Base-by-base conservation (phyloP, 2,113 vertebrate species). In the Ptilonorhynchus violaceus region DNA sequence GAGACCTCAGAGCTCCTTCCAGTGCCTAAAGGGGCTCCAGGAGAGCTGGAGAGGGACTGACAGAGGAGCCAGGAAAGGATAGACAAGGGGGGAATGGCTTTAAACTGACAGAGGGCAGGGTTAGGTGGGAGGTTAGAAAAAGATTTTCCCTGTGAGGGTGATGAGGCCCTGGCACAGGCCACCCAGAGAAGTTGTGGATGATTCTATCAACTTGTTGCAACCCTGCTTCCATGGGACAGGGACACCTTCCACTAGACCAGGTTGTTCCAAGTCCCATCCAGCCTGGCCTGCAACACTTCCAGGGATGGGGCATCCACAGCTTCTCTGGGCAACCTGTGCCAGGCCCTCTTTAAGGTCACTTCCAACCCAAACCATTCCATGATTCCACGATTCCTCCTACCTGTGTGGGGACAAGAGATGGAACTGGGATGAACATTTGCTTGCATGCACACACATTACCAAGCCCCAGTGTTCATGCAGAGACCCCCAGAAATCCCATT, bases 391-490 rank as follows among this genome's bases (percentile, higher is more conserved):
- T 59, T 81, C 39, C 63, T 72, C 39, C n/a, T 41, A 72, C 9
- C 22, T 10, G 1, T 49, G 16, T 33, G 20, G 41, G n/a, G 8
- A 64, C 1, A 1, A 35, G 50, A 35, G 64, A 1, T 10, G 4
- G 22, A 70, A 33, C 21, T 9, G 46, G 13, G 28, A 66, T 31
- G 39, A 74, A 19, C 12, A 19, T 12, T 37, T 70, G 12, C 28
- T 9, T 39, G 27, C 30, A 8, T 39, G 30, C 5, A 41, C 22
- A 23, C 20, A 17, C 15, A 14, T 52, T 21, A 37, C 41, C 64
- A 27, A 76, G 17, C 20, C 21, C 23, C 30, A 33, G 12, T 13
- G 3, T 46, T 62, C 35, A 33, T 46, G 28, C 46, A 87, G 55
- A 89, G 11, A 28, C 18, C 35, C 27, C 23, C 25, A 30, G 59